Percentiles rank a stretch among this genome's conserved stretches.
Evolutionary conservation across 2,888 invertebrate genomes (phyloP).

Genomic region (Sinotaia quadrata): DNA sequence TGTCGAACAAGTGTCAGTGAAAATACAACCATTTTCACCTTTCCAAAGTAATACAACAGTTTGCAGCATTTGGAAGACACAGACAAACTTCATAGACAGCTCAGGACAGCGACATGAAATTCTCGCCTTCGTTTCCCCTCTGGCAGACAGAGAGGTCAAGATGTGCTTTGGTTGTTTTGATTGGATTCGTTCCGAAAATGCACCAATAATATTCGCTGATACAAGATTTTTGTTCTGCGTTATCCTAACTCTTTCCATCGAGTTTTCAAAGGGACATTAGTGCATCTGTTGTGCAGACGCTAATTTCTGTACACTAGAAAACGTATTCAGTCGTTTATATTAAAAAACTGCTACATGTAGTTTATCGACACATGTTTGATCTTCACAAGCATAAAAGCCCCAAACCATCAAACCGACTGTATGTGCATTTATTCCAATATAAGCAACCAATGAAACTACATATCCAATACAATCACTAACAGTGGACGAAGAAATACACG

Average conservation of each 20-base stretch:
- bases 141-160: background rate
- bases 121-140: conserved; percentile 25
- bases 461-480: too few relatives aligned
- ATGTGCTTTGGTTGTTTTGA: conserved; percentile 1
- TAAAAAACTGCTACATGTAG: too few relatives aligned
- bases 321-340: too few relatives aligned
- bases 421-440: too few relatives aligned
- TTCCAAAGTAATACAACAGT: conserved; percentile 10
- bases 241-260: background rate
- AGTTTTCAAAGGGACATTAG: background rate
- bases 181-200: too few relatives aligned
- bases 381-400: too few relatives aligned
- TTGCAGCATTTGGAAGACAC: conserved; percentile 23
- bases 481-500: too few relatives aligned
- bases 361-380: too few relatives aligned
- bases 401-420: too few relatives aligned
- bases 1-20: conserved; percentile 58
- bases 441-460: too few relatives aligned
- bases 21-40: conserved; percentile 51
- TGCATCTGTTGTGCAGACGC: too few relatives aligned
- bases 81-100: conserved; percentile 18
- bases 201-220: background rate
- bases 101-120: conserved; percentile 16
- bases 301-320: too few relatives aligned
- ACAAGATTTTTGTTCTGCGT: background rate